Evolutionary conservation across 1,140 invertebrate species (phyloP).

Genomic region (Cecropterus lyciades): DNA sequence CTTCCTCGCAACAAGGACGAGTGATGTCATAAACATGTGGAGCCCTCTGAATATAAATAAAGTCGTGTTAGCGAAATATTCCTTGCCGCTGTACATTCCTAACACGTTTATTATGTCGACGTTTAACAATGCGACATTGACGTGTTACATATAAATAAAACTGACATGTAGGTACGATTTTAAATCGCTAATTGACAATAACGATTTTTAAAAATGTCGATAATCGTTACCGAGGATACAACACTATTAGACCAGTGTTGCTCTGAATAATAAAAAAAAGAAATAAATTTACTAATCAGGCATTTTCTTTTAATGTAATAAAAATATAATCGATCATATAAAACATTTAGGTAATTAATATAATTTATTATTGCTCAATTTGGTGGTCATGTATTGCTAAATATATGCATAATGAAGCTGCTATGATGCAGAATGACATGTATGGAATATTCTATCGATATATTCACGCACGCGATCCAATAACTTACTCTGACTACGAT

Average conservation of each 20-base stretch:
- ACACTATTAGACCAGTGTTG: background rate
- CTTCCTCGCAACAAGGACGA: slow-evolving; percentile 77
- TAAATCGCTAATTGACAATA: background rate
- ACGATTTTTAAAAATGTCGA: slow-evolving; percentile 4
- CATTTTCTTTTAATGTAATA: no score
- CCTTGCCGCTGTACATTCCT: slow-evolving; percentile 54
- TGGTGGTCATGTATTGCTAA: no score
- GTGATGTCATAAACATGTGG: slow-evolving; percentile 73
- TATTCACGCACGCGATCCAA: background rate
- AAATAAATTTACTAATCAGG: no score
- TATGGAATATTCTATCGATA: no score
- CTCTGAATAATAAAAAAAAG: no score
- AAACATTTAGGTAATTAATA: no score
- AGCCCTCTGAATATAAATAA: slow-evolving; percentile 64
- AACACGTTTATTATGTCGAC: slow-evolving; percentile 62
- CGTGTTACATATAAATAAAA: slow-evolving; percentile 21
- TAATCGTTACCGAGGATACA: background rate
- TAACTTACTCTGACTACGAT: background rate
- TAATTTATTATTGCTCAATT: no score
- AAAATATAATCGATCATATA: no score
- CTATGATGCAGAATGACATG: no score
- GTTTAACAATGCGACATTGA: slow-evolving; percentile 55
- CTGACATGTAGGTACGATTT: background rate
- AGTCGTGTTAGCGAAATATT: slow-evolving; percentile 57
- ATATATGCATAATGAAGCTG: no score